phyloP scores from a whole-genome alignment of 2,888 invertebrate species.

The Hydropsyche betteni region DNA sequence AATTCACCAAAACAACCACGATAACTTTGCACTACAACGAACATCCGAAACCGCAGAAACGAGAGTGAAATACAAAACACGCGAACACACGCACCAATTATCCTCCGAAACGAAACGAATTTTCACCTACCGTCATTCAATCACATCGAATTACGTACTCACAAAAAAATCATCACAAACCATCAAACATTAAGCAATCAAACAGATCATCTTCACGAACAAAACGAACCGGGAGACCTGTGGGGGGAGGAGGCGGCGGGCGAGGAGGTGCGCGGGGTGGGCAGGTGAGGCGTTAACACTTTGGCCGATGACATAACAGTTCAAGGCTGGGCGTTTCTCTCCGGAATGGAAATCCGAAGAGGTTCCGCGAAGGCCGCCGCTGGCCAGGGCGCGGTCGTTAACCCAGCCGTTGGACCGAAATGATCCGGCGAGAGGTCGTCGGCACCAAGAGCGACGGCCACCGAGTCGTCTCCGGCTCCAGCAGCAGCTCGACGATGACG shows the following conservation, averaged over 20 bases:
- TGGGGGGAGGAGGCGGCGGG: constrained; percentile 22
- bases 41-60: too few species aligned
- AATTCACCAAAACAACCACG: too few species aligned
- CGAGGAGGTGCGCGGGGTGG: constrained; percentile 13
- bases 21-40: too few species aligned
- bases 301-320: constrained; percentile 41
- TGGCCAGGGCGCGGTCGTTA: constrained; percentile 39
- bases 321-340: constrained; percentile 44
- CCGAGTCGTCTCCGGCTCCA: not conserved
- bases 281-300: not conserved
- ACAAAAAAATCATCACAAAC: too few species aligned
- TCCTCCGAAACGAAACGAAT: too few species aligned
- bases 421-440: constrained; percentile 18
- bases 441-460: not conserved
- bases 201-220: too few species aligned
- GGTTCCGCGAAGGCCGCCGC: constrained; percentile 39
- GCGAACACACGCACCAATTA: too few species aligned
- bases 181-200: too few species aligned
- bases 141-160: too few species aligned
- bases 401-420: constrained; percentile 31
- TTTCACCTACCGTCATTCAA: too few species aligned
- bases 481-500: not conserved
- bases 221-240: too few species aligned
- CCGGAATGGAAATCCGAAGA: constrained; percentile 40
- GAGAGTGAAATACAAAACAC: too few species aligned